A percentile compares a stretch with the other conserved stretches of the same genome.
phyloP scores from a whole-genome alignment of 2,888 invertebrate species.

The Oasisia sp. region DNA sequence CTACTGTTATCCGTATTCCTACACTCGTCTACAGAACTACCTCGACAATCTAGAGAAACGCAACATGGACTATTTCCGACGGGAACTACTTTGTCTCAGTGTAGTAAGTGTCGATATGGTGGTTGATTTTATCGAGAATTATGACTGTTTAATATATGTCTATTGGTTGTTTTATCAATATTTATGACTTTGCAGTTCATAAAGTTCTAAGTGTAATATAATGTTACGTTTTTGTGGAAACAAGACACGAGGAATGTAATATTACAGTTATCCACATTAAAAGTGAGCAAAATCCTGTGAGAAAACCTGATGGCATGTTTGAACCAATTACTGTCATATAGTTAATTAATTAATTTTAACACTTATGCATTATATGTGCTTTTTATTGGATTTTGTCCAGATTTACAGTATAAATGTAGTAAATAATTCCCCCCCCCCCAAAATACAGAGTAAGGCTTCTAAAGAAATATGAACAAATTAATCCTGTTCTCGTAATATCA shows the following conservation, averaged over 20 bases:
- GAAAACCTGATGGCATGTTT: background rate
- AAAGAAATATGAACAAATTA: too few species aligned
- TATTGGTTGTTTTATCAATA: background rate
- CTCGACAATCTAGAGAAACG: conserved; percentile 78
- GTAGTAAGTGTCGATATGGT: conserved; percentile 54
- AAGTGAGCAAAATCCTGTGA: too few species aligned
- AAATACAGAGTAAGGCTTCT: too few species aligned
- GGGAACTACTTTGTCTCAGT: conserved; percentile 71
- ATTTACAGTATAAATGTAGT: too few species aligned
- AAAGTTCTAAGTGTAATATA: background rate
- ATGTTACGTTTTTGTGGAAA: background rate
- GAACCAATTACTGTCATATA: too few species aligned
- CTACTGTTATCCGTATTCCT: conserved; percentile 94
- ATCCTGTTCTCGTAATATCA: too few species aligned
- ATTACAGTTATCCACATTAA: background rate
- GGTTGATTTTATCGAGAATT: background rate
- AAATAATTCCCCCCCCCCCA: too few species aligned
- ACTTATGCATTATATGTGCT: too few species aligned
- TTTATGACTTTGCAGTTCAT: background rate
- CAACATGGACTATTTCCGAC: conserved; percentile 72
- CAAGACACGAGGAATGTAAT: background rate
- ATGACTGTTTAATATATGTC: background rate
- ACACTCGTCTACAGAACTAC: conserved; percentile 87
- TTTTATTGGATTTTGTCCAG: too few species aligned
- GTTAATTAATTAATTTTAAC: too few species aligned